Evolutionary conservation across 2,113 vertebrate species (phyloP).

Genomic region (Microtus oregoni): DNA sequence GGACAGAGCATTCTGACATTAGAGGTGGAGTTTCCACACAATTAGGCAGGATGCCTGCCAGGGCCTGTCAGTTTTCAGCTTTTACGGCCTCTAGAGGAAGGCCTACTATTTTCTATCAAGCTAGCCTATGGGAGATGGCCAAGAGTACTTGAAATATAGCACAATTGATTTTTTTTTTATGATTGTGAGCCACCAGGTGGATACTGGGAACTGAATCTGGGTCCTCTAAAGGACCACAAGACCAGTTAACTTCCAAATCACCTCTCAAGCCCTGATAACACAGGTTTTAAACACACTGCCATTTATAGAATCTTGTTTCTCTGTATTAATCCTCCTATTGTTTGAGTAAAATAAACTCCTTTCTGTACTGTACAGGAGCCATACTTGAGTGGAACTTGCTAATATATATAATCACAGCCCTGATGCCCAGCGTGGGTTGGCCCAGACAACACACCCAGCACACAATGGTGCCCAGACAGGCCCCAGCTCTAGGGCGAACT

Average conservation of each 20-base stretch:
- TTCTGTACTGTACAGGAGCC: neutral
- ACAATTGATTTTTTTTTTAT: neutral
- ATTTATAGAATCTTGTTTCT: neutral
- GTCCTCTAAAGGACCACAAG: neutral
- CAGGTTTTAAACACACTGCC: neutral
- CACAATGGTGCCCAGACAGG: neutral
- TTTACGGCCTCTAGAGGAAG: neutral
- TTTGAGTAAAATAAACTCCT: constrained; percentile 3
- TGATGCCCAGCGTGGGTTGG: neutral
- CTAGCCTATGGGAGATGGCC: neutral
- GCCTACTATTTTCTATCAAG: neutral
- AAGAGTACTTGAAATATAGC: neutral
- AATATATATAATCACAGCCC: neutral
- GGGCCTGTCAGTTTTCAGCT: neutral
- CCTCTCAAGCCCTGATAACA: neutral
- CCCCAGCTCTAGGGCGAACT: neutral
- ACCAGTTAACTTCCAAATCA: neutral
- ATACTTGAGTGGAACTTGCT: neutral
- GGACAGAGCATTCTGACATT: neutral
- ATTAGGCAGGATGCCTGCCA: fast-evolving
- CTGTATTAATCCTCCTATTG: neutral
- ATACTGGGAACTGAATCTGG: neutral
- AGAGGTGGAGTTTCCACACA: neutral
- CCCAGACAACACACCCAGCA: neutral
- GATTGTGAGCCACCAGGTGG: neutral